A percentile compares a stretch with the other conserved stretches of the same genome.
phyloP scores from a whole-genome alignment of 2,888 invertebrate species.

The Cataglyphis albicans region DNA sequence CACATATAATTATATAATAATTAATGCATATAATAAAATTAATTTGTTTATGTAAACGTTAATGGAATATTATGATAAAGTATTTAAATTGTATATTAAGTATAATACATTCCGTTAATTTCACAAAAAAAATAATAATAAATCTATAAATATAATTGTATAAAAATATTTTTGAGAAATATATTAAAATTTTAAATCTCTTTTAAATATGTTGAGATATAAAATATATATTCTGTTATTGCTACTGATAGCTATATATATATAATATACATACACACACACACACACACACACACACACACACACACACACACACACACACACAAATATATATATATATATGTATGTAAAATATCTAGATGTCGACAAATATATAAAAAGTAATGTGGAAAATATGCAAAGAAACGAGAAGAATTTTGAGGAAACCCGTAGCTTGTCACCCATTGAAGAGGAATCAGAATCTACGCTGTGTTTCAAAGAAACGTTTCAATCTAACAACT shows the following conservation, averaged over 20 bases:
- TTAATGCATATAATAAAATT: background rate
- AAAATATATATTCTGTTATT: background rate
- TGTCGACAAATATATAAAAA: background rate
- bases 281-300: no score
- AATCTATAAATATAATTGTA: background rate
- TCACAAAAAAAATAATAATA: background rate
- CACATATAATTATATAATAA: background rate
- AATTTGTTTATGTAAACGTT: background rate
- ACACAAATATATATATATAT: no score
- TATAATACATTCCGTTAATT: background rate
- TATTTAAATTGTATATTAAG: background rate
- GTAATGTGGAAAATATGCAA: conserved; percentile 25
- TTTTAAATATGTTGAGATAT: background rate
- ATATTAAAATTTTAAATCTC: background rate
- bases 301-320: no score
- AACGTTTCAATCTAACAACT: conserved; percentile 49
- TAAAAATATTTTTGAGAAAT: background rate
- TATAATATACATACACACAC: background rate
- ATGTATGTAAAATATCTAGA: background rate
- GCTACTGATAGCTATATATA: background rate
- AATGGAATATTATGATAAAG: background rate
- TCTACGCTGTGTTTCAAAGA: conserved; percentile 60
- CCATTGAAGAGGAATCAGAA: conserved; percentile 73
- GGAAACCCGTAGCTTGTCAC: conserved; percentile 63
- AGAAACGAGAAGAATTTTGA: conserved; percentile 50